These are phyloP conservation scores for Rhinopomastus cyanomelas DNA, from an alignment of 2,113 vertebrate genomes.

Conservation along the genomic window DNA sequence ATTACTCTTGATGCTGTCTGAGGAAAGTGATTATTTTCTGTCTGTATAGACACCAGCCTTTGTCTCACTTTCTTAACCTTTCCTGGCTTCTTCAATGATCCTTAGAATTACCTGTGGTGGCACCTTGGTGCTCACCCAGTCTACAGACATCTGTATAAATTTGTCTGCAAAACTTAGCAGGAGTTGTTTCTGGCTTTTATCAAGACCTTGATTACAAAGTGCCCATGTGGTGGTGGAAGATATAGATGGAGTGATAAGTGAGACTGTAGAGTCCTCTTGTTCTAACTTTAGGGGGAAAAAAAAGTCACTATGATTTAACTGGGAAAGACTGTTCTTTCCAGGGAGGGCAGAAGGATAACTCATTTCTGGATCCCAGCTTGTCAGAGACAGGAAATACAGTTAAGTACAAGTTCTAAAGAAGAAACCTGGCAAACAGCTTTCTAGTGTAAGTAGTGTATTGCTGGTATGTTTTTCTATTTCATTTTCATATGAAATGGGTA, in stretches of 20 bases:
- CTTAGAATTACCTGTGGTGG: background rate
- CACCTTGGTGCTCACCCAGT: background rate
- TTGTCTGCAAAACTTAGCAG: background rate
- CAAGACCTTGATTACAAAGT: background rate
- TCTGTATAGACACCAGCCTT: background rate
- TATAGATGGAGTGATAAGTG: background rate
- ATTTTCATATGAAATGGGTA: background rate
- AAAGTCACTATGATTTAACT: background rate
- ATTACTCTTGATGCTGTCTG: background rate
- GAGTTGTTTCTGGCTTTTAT: background rate
- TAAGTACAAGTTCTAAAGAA: background rate
- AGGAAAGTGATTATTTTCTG: background rate
- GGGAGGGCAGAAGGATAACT: background rate
- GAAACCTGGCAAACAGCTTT: background rate
- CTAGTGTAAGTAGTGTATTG: background rate
- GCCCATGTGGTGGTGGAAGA: rapidly evolving
- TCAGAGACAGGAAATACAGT: background rate
- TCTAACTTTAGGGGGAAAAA: background rate
- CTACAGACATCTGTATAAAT: background rate
- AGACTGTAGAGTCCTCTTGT: background rate
- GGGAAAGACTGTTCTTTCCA: background rate
- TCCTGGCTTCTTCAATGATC: background rate
- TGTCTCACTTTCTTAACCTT: background rate
- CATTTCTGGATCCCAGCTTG: background rate
- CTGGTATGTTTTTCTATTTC: background rate